Evolutionary conservation across 2,888 invertebrate species (phyloP), one percentile per base, ranked within the genome.

Genomic region (Plagodis pulveraria): DNA sequence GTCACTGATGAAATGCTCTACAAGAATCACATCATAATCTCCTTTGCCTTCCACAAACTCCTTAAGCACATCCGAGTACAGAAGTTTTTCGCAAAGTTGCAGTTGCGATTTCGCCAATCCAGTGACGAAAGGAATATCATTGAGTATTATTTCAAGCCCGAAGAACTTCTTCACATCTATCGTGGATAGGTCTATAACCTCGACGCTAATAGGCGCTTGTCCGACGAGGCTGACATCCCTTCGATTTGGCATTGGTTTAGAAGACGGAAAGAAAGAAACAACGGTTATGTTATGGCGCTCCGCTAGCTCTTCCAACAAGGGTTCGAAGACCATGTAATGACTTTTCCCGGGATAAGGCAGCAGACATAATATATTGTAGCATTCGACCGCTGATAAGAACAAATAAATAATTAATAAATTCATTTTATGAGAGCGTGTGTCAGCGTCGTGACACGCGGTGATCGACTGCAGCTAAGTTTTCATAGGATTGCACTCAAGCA

Each of bases 1-100:
- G 61, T 94, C 90, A 22, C 86, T 86, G 62, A 90, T 91, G 68
- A 94, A 94, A 51, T 81, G 82, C 60, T 94, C 94, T 5, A 84
- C 83, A 12, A 94, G 63, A 9, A 94, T 78, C 0, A 93, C 56
- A 65, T 94, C 93, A 58, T 89, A 93, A n/a, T 82, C 73, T 5
- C 76, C 82, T 51, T 78, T 61, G 0, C 70, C 78, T 10, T 78
- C 70, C 5, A 86, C 67, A 35, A 87, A 80, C 58, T 81, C 77
- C 41, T 75, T 67, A 43, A 91, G 79, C 4, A 73, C 60, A 0
- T 80, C 66, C 6, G 82, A 73, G 12, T 74, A 71, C 0, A 92
- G 53, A 2, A 77, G 63, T 6, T 46, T 66, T 42, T 78, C 71
- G 58, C 93, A 93, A 0, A 77, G 34, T 1, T 66, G 6, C 2